phyloP scores from a whole-genome alignment of 2,888 invertebrate genomes.

The Rhimphoctona megacephalus region DNA sequence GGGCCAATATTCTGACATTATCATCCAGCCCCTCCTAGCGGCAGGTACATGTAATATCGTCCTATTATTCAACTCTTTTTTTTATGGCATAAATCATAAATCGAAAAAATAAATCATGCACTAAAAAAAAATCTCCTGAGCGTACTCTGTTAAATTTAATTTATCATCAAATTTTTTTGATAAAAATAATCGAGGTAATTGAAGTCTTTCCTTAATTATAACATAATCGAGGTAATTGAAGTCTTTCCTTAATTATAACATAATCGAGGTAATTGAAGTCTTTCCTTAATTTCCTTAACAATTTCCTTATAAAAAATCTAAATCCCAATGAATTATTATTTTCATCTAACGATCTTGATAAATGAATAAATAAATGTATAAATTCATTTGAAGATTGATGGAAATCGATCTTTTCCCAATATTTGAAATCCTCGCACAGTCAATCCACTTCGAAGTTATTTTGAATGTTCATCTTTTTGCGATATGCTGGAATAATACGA shows the following conservation, averaged over 20 bases:
- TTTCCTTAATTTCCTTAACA: too few species aligned
- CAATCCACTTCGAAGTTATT: background rate
- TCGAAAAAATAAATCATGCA: slow-evolving; percentile 41
- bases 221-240: background rate
- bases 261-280: background rate
- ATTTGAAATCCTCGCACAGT: background rate
- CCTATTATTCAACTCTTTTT: slow-evolving; percentile 52
- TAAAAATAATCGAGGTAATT: background rate
- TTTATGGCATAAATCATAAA: slow-evolving; percentile 28
- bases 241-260: too few species aligned
- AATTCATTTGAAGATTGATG: background rate
- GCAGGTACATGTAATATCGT: slow-evolving; percentile 38
- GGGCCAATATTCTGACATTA: slow-evolving; percentile 48
- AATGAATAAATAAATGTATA: background rate
- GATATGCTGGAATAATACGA: background rate
- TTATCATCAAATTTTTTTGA: background rate
- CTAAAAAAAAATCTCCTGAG: background rate
- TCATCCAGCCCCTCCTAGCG: slow-evolving; percentile 46
- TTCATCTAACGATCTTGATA: too few species aligned
- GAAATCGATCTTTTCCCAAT: background rate
- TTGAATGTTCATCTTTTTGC: background rate
- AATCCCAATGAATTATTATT: background rate
- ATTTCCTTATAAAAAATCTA: background rate
- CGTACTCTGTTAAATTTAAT: background rate
- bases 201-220: too few species aligned